A percentile compares a stretch with the other conserved stretches of the same genome.
phyloP scores from a whole-genome alignment of 1,140 invertebrate genomes.

The Acyrthosiphon pisum region DNA sequence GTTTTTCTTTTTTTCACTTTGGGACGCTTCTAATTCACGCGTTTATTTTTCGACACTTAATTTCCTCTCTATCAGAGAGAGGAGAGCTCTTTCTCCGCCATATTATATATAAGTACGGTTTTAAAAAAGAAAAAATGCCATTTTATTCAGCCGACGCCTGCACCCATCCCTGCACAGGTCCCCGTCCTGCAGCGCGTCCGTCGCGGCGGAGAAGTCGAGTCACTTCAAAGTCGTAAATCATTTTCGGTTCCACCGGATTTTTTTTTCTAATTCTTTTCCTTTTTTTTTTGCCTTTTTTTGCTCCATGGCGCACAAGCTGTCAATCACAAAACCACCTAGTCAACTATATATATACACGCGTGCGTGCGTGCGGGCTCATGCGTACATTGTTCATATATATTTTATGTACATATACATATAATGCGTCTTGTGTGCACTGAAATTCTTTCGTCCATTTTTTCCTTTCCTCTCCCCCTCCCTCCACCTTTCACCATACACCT shows the following conservation, averaged over 20 bases:
- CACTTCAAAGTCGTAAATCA: slow-evolving; percentile 50
- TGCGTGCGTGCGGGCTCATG: neutral
- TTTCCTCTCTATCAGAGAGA: neutral
- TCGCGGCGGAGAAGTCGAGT: slow-evolving; percentile 14
- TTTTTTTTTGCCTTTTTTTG: slow-evolving; percentile 10
- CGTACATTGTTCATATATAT: neutral
- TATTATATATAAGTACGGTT: neutral
- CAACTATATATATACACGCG: neutral
- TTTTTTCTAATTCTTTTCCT: neutral
- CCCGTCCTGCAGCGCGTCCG: neutral
- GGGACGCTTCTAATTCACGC: neutral
- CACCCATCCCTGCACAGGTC: neutral
- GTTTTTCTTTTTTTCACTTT: neutral
- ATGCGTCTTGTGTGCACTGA: neutral
- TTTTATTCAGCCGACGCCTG: neutral
- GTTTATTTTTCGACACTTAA: slow-evolving; percentile 22
- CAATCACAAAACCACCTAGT: slow-evolving; percentile 50
- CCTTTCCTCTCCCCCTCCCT: neutral
- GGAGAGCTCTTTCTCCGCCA: no score
- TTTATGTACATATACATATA: neutral
- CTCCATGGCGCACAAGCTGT: slow-evolving; percentile 34
- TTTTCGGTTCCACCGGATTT: slow-evolving; percentile 31
- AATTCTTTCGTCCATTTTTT: slow-evolving; percentile 16
- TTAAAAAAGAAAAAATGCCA: slow-evolving; percentile 18
- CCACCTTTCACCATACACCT: no score